phyloP scores from a whole-genome alignment of 2,888 invertebrate genomes.

The Troilus luridus region DNA sequence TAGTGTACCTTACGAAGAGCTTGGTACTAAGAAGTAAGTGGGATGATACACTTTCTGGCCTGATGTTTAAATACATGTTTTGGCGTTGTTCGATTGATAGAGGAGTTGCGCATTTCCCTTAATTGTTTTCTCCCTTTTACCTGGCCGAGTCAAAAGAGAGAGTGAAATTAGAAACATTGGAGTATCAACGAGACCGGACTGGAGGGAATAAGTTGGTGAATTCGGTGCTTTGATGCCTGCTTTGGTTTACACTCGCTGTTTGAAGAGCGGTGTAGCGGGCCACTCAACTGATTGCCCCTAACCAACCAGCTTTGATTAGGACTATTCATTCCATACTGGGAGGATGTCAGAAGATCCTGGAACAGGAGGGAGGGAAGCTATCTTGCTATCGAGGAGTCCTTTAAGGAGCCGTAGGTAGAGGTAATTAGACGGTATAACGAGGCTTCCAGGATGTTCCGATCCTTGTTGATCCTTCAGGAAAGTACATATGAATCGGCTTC shows the following conservation, averaged over 20 bases:
- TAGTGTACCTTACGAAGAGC: no score
- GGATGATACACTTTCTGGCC: no score
- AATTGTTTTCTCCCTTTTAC: neutral
- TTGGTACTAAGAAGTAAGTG: no score
- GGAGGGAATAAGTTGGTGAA: neutral
- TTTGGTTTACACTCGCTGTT: neutral
- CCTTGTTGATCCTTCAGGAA: neutral
- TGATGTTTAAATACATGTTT: no score
- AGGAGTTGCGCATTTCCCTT: no score
- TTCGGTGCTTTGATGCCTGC: neutral
- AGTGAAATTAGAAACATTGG: neutral
- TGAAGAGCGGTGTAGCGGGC: neutral
- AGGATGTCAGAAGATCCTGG: neutral
- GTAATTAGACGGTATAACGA: neutral
- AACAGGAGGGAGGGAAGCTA: neutral
- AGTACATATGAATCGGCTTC: neutral
- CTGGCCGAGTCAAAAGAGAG: neutral
- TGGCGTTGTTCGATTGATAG: no score
- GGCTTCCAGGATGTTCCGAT: neutral
- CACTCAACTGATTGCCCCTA: neutral
- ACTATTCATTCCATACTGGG: conserved; percentile 4
- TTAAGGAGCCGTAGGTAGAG: neutral
- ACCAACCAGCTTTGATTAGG: neutral
- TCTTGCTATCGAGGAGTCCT: neutral
- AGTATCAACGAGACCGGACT: neutral